These are phyloP conservation scores for Archaeoteleia sp. DNA, from an alignment of 2,888 invertebrate species.

Conservation along the genomic window DNA sequence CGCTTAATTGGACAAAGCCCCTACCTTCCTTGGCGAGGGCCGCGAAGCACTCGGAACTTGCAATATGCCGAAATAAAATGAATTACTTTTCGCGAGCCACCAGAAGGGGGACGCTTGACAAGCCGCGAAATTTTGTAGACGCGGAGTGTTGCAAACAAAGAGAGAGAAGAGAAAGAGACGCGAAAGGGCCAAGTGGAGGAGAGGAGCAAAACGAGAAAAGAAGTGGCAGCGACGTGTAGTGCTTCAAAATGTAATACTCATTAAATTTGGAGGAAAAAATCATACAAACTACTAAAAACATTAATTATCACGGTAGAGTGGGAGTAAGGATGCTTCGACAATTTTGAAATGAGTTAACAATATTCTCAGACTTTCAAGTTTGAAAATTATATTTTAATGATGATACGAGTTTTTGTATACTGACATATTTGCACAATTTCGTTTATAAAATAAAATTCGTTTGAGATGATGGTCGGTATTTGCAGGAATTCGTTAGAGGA, in stretches of 20 bases:
- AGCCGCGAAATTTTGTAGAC: constrained; percentile 39
- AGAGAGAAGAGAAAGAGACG: constrained; percentile 4
- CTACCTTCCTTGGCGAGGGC: constrained; percentile 64
- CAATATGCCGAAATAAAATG: constrained; percentile 71
- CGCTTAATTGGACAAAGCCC: constrained; percentile 75
- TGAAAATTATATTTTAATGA: too few relatives aligned
- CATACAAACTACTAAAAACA: not conserved
- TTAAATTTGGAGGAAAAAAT: constrained; percentile 4
- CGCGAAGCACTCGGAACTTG: constrained; percentile 64
- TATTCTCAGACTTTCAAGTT: not conserved
- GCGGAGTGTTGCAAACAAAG: constrained; percentile 6
- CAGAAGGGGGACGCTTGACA: constrained; percentile 36
- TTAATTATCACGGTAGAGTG: not conserved
- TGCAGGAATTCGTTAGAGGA: too few relatives aligned
- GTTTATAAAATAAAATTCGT: too few relatives aligned
- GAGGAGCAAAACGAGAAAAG: constrained; percentile 5
- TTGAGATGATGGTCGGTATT: too few relatives aligned
- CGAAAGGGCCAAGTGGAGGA: not conserved
- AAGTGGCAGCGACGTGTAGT: constrained; percentile 3
- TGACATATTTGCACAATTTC: not conserved
- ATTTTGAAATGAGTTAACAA: not conserved
- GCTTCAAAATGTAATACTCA: constrained; percentile 16
- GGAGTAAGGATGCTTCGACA: not conserved
- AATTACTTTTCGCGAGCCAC: constrained; percentile 62
- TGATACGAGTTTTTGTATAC: too few relatives aligned